Conservation (phyloP, 92 coral and sea anemone genomes). For the Paragorgia papillata region DNA sequence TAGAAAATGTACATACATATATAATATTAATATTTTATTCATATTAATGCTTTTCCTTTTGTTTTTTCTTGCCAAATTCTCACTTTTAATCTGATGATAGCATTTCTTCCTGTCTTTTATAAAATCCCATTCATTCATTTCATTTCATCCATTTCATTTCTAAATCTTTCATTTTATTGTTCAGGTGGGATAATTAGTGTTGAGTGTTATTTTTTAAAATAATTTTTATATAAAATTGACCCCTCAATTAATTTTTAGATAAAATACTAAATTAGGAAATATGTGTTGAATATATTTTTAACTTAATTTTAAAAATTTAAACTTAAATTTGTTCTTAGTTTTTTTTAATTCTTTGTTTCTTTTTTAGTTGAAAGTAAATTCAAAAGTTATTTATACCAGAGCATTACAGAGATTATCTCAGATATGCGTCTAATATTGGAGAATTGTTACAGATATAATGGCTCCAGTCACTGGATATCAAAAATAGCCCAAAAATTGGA, state of each 20-base stretch:
- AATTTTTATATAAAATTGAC: no score
- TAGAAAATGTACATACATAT: not conserved
- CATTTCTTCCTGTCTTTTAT: not conserved
- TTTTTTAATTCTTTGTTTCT: not conserved
- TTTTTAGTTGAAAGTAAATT: constrained; percentile 87
- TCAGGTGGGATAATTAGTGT: not conserved
- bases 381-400: constrained; percentile 69
- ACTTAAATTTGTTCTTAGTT: no score
- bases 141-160: constrained; percentile 5
- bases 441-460: constrained; percentile 96
- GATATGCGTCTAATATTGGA: constrained; percentile 88
- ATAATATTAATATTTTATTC: not conserved
- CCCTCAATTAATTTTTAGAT: no score
- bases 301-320: no score
- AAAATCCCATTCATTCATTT: constrained; percentile 27
- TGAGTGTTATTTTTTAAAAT: no score
- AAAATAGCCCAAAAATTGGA: constrained; percentile 94
- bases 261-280: no score
- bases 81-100: no score
- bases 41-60: not conserved
- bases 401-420: constrained; percentile 88
- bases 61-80: not conserved
- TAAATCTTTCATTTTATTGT: constrained; percentile 2
- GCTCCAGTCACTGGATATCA: constrained; percentile 93
- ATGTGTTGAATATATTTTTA: no score